Conservation (phyloP, 2,888 invertebrate genomes). For the Operophtera brumata region DNA sequence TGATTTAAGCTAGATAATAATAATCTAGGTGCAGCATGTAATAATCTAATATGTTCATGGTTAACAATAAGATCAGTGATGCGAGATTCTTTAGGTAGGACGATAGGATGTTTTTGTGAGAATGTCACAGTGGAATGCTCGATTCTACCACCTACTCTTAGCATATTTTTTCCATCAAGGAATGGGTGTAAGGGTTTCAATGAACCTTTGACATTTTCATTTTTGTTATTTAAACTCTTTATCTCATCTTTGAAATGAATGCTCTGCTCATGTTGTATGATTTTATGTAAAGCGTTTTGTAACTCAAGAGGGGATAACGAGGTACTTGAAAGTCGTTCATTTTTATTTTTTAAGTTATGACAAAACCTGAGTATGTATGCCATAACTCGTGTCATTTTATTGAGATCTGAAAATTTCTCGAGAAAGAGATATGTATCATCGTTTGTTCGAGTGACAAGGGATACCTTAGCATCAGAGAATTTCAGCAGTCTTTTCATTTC, state of each 20-base stretch:
- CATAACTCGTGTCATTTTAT: constrained; percentile 22
- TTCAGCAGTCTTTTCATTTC: background rate
- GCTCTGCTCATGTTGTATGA: constrained; percentile 25
- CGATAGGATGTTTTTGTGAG: constrained; percentile 23
- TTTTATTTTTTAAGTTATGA: constrained; percentile 18
- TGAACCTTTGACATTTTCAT: constrained; percentile 4
- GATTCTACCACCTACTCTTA: constrained; percentile 29
- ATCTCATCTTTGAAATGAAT: constrained; percentile 22
- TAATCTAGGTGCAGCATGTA: constrained; percentile 22
- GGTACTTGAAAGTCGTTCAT: background rate
- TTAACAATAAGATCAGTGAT: constrained; percentile 19
- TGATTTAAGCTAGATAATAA: constrained; percentile 4
- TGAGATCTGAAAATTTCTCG: constrained; percentile 24
- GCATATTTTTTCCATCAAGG: constrained; percentile 17
- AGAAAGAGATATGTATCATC: background rate
- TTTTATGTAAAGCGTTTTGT: constrained; percentile 5
- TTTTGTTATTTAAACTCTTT: constrained; percentile 2
- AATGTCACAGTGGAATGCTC: constrained; percentile 19
- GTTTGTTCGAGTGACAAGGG: background rate
- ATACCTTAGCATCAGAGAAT: background rate
- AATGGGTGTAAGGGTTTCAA: constrained; percentile 27
- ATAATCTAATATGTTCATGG: constrained; percentile 18
- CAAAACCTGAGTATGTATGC: constrained; percentile 24
- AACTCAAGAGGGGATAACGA: constrained; percentile 8
- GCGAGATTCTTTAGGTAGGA: constrained; percentile 24